Evolutionary conservation across 2,113 vertebrate genomes (phyloP), one percentile per base, ranked within the genome.

Genomic region (Oncorhynchus nerka): DNA sequence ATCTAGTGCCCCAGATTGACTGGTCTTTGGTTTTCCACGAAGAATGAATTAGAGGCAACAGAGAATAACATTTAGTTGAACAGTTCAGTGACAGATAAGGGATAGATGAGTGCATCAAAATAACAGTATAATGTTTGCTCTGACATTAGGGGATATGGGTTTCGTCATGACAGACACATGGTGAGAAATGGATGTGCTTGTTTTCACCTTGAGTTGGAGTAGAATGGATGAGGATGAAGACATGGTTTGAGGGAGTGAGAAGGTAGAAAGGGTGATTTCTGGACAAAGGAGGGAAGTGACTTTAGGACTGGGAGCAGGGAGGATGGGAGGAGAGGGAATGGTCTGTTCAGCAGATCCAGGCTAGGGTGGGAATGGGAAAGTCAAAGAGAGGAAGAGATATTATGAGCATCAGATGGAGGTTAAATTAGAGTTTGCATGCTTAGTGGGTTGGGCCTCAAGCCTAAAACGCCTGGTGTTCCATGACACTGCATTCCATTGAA

Each of bases 1-100:
- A 32, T 70, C 65, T 24, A 55, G 64, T 24, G 24, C 68, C 55
- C 80, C 71, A 26, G 28, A 24, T 57, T 22, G 67, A 45, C 28
- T 34, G 20, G 48, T 39, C 70, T 82, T 70, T 73, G 70, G 68
- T 30, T 65, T 6, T 67, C 22, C 68, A 68, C 20, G 9, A 30
- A 55, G 59, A 45, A 45, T 45, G 32, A 19, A 51, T 19, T 11
- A 45, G 39, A 32, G 65, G 28, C 70, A 51, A 74, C 66, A 45
- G 8, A 45, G 39, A 45, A 45, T 3, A 11, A 45, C 0, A 3
- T 0, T 45, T 45, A 45, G 39, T 45, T 11, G 9, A 45, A 11
- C 8, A 11, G 39, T 11, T 45, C 39, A 45, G 39, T 45, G 8
- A 45, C 39, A 45, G 39, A 45, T 45, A 45, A 45, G 39, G 39